These are phyloP conservation scores for Patiria pectinifera DNA, from an alignment of 53 echinoderm and acorn worm species.

Conservation along the genomic window DNA sequence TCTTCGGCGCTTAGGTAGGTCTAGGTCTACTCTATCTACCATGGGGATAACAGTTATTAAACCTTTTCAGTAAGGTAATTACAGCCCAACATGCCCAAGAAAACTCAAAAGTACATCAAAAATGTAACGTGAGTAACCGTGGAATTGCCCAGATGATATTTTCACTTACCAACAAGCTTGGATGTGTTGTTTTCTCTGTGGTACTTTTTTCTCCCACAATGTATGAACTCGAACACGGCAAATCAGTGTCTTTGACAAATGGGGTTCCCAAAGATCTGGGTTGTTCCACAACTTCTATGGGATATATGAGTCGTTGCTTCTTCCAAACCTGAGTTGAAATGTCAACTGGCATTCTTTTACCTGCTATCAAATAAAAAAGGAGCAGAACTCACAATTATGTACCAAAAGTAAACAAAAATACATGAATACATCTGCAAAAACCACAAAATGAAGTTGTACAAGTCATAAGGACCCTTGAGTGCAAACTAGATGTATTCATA, in stretches of 20 bases:
- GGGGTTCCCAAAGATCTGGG: not conserved
- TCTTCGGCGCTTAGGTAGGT: no score
- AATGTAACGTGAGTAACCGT: not conserved
- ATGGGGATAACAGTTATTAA: no score
- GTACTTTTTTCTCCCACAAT: slow-evolving; percentile 18
- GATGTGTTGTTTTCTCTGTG: not conserved
- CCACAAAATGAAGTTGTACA: no score
- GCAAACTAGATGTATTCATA: no score
- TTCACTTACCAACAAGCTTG: slow-evolving; percentile 16
- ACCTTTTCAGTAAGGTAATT: no score
- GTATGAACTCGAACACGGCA: not conserved
- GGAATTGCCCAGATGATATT: not conserved
- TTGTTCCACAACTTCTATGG: slow-evolving; percentile 14
- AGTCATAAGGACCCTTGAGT: no score
- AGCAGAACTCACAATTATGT: not conserved
- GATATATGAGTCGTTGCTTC: not conserved
- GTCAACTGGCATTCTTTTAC: not conserved
- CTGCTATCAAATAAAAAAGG: not conserved
- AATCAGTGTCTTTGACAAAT: not conserved
- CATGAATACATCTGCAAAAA: no score
- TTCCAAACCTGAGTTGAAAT: not conserved
- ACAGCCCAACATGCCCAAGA: no score
- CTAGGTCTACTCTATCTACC: no score
- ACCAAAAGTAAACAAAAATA: no score
- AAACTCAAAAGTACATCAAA: no score